Conservation (phyloP, 2,113 vertebrate genomes). For the Pteronura brasiliensis region DNA sequence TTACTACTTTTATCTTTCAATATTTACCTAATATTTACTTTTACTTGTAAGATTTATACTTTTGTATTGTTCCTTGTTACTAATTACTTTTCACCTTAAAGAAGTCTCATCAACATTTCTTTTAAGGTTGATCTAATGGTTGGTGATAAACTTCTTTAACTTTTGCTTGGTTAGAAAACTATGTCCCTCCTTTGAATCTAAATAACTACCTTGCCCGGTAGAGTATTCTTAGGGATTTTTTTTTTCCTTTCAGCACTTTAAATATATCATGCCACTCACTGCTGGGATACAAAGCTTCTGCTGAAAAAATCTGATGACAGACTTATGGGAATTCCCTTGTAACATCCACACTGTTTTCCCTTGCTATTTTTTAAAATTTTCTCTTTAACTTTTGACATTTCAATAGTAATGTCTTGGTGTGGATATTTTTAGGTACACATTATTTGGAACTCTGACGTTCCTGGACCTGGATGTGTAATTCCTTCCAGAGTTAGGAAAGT, state of each 20-base stretch:
- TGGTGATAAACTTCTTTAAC: background rate
- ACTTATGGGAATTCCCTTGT: background rate
- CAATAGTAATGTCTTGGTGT: background rate
- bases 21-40: background rate
- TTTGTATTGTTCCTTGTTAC: background rate
- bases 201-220: background rate
- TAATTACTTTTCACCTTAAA: background rate
- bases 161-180: background rate
- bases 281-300: background rate
- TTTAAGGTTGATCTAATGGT: background rate
- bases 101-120: background rate
- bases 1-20: background rate
- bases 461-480: background rate
- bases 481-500: background rate
- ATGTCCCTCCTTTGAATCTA: background rate
- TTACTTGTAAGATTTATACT: background rate
- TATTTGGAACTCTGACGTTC: background rate
- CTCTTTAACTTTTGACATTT: background rate
- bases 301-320: background rate
- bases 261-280: background rate
- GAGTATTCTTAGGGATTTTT: background rate
- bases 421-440: background rate
- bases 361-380: background rate
- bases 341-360: background rate
- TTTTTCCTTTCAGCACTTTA: background rate